A percentile compares a stretch with the other conserved stretches of the same genome.
phyloP scores from a whole-genome alignment of 92 coral and sea anemone species.

The Pocillopora meandrina region DNA sequence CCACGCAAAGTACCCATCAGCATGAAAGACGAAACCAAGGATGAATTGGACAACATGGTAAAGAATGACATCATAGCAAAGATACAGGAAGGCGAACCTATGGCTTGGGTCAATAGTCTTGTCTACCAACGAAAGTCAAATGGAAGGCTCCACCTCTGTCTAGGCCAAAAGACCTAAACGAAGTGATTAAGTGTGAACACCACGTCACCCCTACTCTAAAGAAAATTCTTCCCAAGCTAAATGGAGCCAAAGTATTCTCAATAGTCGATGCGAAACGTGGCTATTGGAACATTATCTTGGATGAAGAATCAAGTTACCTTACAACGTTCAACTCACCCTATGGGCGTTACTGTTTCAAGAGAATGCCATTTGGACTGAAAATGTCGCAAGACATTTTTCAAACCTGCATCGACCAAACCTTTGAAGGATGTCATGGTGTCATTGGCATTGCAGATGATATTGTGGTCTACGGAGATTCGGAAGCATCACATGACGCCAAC shows the following conservation, averaged over 20 bases:
- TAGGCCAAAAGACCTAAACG: no score
- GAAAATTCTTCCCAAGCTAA: slow-evolving; percentile 42
- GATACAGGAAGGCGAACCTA: slow-evolving; percentile 66
- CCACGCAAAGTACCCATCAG: slow-evolving; percentile 44
- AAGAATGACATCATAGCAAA: slow-evolving; percentile 53
- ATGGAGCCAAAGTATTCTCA: slow-evolving; percentile 39
- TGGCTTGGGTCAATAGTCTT: no score
- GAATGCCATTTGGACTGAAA: not conserved
- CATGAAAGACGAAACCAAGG: slow-evolving; percentile 56
- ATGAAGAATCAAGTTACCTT: not conserved
- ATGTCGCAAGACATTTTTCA: not conserved
- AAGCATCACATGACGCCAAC: slow-evolving; percentile 7
- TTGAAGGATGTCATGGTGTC: slow-evolving; percentile 7
- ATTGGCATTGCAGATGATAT: no score
- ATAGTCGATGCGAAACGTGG: slow-evolving; percentile 29
- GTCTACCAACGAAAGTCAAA: no score
- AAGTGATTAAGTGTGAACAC: slow-evolving; percentile 33
- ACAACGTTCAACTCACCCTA: not conserved
- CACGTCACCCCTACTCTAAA: slow-evolving; percentile 46
- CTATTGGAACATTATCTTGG: slow-evolving; percentile 26
- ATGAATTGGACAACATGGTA: slow-evolving; percentile 66
- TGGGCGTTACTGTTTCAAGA: not conserved
- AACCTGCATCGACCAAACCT: not conserved
- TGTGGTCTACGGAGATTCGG: no score
- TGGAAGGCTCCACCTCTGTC: no score